Base-by-base conservation (phyloP, 2,797 vertebrate genomes). In the Picus viridis region DNA sequence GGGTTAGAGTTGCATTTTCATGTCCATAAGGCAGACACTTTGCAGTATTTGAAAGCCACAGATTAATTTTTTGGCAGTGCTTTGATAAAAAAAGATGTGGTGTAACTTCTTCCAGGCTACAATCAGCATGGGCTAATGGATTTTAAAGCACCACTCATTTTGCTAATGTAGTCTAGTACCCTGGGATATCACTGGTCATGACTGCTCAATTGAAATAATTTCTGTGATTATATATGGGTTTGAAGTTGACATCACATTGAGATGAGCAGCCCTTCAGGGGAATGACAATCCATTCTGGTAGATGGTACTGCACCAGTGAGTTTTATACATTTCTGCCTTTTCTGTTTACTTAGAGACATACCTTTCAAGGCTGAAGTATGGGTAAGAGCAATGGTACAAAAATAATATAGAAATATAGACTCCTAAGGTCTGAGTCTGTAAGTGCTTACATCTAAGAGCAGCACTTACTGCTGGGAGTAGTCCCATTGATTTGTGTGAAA, bases 381-480 rank as follows among this genome's bases (percentile, higher is more conserved):
- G 24, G 22, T n/a, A 64, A 71, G 68, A 83, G 78, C 19, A 75
- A 17, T 7, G 19, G 49, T 32, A 74, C 29, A 68, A 43, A 88
- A 64, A 41, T 41, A 41, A 63, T n/a, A 22, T 3, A 67, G 74
- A 79, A 45, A 64, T 32, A 43, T 19, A 43, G 34, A 45, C 45
- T 63, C 14, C 30, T 73, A 27, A 90, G 83, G 36, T 27, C 68
- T 47, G 56, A 81, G 29, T 7, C 56, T 87, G 41, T 71, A 23
- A 91, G 45, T 74, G 69, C 65, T 87, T 77, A 39, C 12, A 84
- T 81, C 56, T 56, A 47, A 80, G 72, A 90, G 71, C 83, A 91
- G 68, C 58, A 54, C 43, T 91, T 34, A 41, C 8, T 70, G 77
- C 76, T 86, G 59, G 70, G 84, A 92, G 29, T 7, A 61, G 43